phyloP scores from a whole-genome alignment of 1,140 invertebrate species.

The Probaryconus sp. region DNA sequence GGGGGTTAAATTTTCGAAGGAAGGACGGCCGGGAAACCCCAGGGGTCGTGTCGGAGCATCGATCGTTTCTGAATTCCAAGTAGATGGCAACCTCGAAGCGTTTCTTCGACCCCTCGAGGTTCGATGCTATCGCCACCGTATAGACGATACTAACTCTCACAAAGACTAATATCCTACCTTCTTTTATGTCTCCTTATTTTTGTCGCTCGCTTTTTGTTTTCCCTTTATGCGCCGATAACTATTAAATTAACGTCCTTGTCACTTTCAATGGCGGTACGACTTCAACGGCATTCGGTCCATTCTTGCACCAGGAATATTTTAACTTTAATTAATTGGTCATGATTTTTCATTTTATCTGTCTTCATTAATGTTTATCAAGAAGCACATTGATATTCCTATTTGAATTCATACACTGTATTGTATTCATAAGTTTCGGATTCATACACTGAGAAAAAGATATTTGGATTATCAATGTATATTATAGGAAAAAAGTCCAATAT shows the following conservation, averaged over 20 bases:
- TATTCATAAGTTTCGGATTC: too few relatives aligned
- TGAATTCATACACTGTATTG: too few relatives aligned
- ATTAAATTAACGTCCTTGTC: conserved; percentile 18
- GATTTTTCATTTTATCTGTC: too few relatives aligned
- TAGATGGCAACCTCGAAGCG: conserved; percentile 66
- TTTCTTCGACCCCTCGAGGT: conserved; percentile 58
- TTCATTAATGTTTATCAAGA: too few relatives aligned
- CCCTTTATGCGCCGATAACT: conserved; percentile 3
- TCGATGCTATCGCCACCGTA: conserved; percentile 36
- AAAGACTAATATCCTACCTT: conserved; percentile 17
- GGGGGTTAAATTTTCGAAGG: conserved; percentile 43
- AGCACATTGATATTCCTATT: too few relatives aligned
- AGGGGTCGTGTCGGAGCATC: conserved; percentile 67
- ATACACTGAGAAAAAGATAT: too few relatives aligned
- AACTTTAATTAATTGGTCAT: too few relatives aligned
- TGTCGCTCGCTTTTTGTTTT: conserved; percentile 10
- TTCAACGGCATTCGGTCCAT: too few relatives aligned
- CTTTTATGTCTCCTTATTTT: conserved; percentile 6
- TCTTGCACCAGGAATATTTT: too few relatives aligned
- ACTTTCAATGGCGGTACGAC: too few relatives aligned
- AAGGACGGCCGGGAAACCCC: conserved; percentile 40
- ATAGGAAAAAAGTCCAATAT: too few relatives aligned
- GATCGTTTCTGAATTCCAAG: conserved; percentile 76
- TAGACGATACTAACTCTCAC: conserved; percentile 20
- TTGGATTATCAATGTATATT: too few relatives aligned